Evolutionary conservation across 2,113 vertebrate genomes (phyloP).

Genomic region (Charina bottae): DNA sequence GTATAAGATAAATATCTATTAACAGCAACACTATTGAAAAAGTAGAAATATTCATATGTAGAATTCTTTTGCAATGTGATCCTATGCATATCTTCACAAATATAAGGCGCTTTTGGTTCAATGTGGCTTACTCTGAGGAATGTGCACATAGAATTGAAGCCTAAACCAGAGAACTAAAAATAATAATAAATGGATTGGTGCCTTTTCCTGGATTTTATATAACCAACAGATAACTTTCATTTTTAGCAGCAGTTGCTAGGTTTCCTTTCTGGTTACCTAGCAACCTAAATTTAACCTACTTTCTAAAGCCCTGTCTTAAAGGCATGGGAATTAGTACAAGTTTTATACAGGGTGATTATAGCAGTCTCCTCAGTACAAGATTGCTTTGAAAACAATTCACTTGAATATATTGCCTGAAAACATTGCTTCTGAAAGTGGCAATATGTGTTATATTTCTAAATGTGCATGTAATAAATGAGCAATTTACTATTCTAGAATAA

Average conservation of each 20-base stretch:
- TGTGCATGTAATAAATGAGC: constrained; percentile 7
- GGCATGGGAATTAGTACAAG: constrained; percentile 22
- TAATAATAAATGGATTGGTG: constrained; percentile 27
- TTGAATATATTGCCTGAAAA: neutral
- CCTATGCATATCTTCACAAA: neutral
- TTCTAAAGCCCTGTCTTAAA: constrained; percentile 46
- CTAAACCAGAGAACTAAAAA: constrained; percentile 15
- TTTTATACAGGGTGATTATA: constrained; percentile 38
- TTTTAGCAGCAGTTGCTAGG: constrained; percentile 70
- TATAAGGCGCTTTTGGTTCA: neutral
- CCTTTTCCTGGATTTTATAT: constrained; percentile 32
- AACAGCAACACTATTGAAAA: neutral
- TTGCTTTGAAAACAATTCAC: neutral
- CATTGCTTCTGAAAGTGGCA: constrained; percentile 19
- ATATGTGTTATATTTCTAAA: constrained; percentile 11
- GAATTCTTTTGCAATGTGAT: neutral
- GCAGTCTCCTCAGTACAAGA: constrained; percentile 17
- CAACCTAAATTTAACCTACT: constrained; percentile 72
- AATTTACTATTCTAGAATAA: constrained; percentile 16
- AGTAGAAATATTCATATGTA: constrained; percentile 14
- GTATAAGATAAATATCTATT: constrained; percentile 1
- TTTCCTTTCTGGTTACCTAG: constrained; percentile 67
- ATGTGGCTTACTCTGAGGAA: neutral
- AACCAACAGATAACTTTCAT: constrained; percentile 50
- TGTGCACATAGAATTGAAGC: neutral